phyloP scores from a whole-genome alignment of 1,140 invertebrate genomes.

The Nylanderia fulva region DNA sequence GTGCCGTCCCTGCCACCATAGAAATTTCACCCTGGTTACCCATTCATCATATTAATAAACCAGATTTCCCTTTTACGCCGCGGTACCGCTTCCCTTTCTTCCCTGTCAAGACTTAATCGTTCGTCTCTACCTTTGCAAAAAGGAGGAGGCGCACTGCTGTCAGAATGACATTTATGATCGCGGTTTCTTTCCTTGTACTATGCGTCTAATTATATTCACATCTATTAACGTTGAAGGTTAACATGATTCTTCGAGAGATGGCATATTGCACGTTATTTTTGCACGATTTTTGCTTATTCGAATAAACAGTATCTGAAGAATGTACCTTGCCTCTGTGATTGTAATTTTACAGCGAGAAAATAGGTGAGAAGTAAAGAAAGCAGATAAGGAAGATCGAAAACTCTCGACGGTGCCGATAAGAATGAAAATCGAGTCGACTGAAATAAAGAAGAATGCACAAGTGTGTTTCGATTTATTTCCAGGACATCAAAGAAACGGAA shows the following conservation, averaged over 20 bases:
- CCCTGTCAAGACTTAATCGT: constrained; percentile 50
- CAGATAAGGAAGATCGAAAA: constrained; percentile 65
- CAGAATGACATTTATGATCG: constrained; percentile 52
- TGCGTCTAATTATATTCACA: neutral
- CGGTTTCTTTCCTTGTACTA: constrained; percentile 34
- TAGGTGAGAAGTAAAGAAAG: constrained; percentile 42
- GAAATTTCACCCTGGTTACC: constrained; percentile 72
- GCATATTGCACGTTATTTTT: neutral
- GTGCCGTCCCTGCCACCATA: neutral
- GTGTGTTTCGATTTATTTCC: constrained; percentile 64
- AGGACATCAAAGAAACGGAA: constrained; percentile 58
- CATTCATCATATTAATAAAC: constrained; percentile 77
- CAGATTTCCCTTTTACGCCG: constrained; percentile 60
- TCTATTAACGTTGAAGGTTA: neutral
- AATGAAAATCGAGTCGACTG: constrained; percentile 60
- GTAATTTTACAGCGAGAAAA: constrained; percentile 47
- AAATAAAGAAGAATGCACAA: constrained; percentile 65
- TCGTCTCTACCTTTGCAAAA: constrained; percentile 36
- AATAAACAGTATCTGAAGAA: constrained; percentile 6
- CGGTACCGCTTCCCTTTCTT: constrained; percentile 21
- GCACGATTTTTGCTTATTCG: constrained; percentile 4
- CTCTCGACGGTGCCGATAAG: constrained; percentile 38
- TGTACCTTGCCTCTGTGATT: constrained; percentile 50
- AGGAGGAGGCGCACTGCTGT: constrained; percentile 24
- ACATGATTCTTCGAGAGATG: neutral